Evolutionary conservation across 2,797 vertebrate genomes (phyloP).

Genomic region (Gymnothorax reevesii): DNA sequence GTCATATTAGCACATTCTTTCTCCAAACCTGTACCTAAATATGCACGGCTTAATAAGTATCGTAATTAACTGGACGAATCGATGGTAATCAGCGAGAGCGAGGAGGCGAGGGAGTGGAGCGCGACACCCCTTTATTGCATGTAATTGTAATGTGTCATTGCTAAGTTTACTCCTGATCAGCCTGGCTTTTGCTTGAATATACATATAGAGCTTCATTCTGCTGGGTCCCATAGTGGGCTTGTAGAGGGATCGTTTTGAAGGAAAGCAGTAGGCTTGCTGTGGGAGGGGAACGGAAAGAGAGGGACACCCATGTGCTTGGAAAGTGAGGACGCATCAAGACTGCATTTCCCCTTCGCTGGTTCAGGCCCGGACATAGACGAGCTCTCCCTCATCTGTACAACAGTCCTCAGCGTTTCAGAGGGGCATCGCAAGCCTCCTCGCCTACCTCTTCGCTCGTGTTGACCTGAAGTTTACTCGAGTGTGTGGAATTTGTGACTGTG

Average conservation of each 20-base stretch:
- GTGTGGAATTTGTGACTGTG: background rate
- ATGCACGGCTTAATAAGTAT: background rate
- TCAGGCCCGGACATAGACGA: constrained; percentile 37
- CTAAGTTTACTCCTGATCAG: too few relatives aligned
- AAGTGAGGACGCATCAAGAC: constrained; percentile 14
- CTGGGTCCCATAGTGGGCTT: too few relatives aligned
- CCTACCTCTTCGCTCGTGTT: background rate
- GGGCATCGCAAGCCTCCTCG: constrained; percentile 35
- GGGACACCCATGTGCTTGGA: background rate
- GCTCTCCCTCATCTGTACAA: constrained; percentile 27
- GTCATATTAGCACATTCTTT: background rate
- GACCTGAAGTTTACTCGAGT: constrained; percentile 12
- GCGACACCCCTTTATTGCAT: background rate
- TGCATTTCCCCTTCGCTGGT: constrained; percentile 44
- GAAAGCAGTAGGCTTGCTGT: background rate
- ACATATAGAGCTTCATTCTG: too few relatives aligned
- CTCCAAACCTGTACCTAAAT: background rate
- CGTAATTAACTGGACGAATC: background rate
- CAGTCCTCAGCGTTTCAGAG: constrained; percentile 28
- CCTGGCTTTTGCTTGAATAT: too few relatives aligned
- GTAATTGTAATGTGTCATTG: too few relatives aligned
- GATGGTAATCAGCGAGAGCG: too few relatives aligned
- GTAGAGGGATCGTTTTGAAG: too few relatives aligned
- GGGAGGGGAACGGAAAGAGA: background rate
- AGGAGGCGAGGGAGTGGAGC: background rate